phyloP scores from a whole-genome alignment of 2,888 invertebrate species.

The Trissonchulus latispiculum region DNA sequence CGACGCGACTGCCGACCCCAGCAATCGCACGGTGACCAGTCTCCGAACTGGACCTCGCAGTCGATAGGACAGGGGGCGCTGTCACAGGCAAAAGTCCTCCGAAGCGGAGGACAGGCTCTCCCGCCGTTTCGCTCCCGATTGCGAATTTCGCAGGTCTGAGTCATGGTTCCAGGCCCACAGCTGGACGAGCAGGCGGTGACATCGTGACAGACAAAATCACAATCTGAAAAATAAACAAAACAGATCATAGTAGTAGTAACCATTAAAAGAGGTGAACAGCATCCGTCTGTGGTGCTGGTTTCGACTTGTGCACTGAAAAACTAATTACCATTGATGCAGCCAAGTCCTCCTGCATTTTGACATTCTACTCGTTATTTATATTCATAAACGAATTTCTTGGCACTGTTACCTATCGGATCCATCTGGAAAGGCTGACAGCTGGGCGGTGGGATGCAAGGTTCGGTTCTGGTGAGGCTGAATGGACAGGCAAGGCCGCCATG shows the following conservation, averaged over 20 bases:
- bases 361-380: no score
- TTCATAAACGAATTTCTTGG: no score
- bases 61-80: not conserved
- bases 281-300: no score
- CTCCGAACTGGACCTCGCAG: not conserved
- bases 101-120: not conserved
- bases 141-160: not conserved
- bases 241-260: no score
- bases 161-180: not conserved
- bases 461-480: not conserved
- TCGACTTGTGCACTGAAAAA: no score
- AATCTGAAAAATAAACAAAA: not conserved
- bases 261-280: no score
- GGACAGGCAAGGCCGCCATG: not conserved
- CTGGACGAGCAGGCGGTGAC: not conserved
- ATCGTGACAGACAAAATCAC: not conserved
- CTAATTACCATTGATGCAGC: no score
- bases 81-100: not conserved
- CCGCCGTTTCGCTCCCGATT: not conserved
- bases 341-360: no score
- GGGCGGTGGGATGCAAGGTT: not conserved
- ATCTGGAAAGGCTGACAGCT: no score
- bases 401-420: no score
- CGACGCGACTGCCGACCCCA: not conserved
- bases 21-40: not conserved